Conservation (phyloP, 2,113 vertebrate genomes). For the Alosa alosa region DNA sequence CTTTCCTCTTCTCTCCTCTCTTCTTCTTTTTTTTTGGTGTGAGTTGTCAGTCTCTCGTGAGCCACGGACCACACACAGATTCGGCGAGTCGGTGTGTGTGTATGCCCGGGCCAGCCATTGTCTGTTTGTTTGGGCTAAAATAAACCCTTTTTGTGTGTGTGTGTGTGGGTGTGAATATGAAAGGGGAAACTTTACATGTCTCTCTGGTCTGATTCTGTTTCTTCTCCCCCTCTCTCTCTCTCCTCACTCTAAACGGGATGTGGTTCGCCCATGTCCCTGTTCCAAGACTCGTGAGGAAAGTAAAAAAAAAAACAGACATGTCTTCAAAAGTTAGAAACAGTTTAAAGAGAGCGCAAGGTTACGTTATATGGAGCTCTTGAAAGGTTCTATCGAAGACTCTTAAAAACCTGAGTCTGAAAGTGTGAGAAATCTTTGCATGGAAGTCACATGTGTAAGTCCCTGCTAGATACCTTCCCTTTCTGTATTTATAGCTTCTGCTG, state of each 20-base stretch:
- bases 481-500: not conserved
- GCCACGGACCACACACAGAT: conserved; percentile 46
- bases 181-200: conserved; percentile 17
- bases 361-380: not conserved
- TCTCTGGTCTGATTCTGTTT: not conserved
- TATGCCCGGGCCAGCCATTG: conserved; percentile 28
- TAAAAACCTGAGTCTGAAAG: conserved; percentile 11
- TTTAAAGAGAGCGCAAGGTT: not conserved
- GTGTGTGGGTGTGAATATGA: conserved; percentile 12
- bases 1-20: conserved; percentile 20
- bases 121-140: conserved; percentile 49
- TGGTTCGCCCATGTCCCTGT: conserved; percentile 26
- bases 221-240: conserved; percentile 13
- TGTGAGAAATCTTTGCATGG: not conserved
- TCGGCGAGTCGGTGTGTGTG: conserved; percentile 33
- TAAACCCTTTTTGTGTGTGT: conserved; percentile 23
- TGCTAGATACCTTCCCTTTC: not conserved
- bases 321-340: not conserved
- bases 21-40: conserved; percentile 23
- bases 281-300: not conserved
- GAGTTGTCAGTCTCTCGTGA: conserved; percentile 18
- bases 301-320: not conserved
- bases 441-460: not conserved
- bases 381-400: not conserved
- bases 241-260: conserved; percentile 26